phyloP scores from a whole-genome alignment of 2,888 invertebrate species.

The Neoitamus cyanurus region DNA sequence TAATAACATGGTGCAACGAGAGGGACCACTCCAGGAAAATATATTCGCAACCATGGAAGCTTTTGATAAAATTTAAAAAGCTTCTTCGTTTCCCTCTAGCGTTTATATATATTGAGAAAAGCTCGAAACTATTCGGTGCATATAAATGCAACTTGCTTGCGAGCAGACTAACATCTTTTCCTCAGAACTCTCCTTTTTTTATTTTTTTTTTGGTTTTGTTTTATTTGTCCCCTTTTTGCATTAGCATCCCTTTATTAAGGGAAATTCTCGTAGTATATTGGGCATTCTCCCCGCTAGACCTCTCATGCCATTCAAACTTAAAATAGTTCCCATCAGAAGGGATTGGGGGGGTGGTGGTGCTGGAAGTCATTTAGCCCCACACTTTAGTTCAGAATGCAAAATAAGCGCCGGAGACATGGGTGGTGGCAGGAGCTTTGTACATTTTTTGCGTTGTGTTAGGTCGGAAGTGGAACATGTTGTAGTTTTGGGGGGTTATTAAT shows the following conservation, averaged over 20 bases:
- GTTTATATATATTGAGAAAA: neutral
- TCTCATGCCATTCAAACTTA: neutral
- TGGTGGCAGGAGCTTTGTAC: neutral
- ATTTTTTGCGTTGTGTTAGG: conserved; percentile 21
- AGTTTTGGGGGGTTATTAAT: neutral
- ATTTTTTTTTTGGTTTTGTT: neutral
- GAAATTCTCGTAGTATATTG: neutral
- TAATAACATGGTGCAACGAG: neutral
- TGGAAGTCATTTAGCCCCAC: neutral
- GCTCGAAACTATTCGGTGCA: conserved; percentile 26
- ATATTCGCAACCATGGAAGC: neutral
- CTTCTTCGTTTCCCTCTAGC: neutral
- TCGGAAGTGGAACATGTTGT: neutral
- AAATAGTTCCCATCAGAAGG: neutral
- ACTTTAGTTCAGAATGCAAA: neutral
- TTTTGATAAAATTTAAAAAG: conserved; percentile 23
- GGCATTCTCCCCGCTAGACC: neutral
- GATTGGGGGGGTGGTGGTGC: neutral
- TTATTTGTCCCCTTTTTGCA: neutral
- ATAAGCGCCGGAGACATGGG: neutral
- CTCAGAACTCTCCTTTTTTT: neutral
- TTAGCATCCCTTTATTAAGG: neutral
- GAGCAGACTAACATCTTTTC: neutral
- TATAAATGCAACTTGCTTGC: conserved; percentile 28
- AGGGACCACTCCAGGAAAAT: neutral